Percentiles rank a stretch among this genome's conserved stretches.
These are phyloP conservation scores for Cariama cristata DNA, from an alignment of 2,113 vertebrate genomes.

Conservation along the genomic window DNA sequence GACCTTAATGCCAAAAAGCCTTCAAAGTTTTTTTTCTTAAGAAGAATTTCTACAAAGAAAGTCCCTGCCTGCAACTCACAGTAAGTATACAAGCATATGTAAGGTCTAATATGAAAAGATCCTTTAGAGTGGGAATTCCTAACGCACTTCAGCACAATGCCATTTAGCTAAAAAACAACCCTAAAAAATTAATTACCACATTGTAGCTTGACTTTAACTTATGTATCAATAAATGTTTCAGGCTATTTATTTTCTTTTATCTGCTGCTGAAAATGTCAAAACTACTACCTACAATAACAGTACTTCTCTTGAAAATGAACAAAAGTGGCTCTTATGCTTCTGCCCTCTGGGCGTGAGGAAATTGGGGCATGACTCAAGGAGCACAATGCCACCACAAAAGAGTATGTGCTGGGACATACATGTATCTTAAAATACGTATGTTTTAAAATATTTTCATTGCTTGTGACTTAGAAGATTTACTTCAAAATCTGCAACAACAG, in stretches of 20 bases:
- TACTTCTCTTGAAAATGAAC: background rate
- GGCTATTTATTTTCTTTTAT: background rate
- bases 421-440: background rate
- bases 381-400: background rate
- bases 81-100: fast-evolving
- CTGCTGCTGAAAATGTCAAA: background rate
- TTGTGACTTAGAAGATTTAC: background rate
- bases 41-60: background rate
- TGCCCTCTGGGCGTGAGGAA: background rate
- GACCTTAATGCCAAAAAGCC: background rate
- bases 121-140: background rate
- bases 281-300: background rate
- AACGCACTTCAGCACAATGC: background rate
- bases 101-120: background rate
- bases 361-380: background rate
- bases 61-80: background rate
- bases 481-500: background rate
- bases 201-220: background rate
- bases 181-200: background rate
- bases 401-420: background rate
- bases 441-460: background rate
- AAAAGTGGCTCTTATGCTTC: background rate
- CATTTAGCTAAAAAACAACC: background rate
- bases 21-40: background rate
- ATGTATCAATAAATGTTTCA: background rate